Conservation (phyloP, 1,140 invertebrate genomes). For the Drosophila malerkotliana region DNA sequence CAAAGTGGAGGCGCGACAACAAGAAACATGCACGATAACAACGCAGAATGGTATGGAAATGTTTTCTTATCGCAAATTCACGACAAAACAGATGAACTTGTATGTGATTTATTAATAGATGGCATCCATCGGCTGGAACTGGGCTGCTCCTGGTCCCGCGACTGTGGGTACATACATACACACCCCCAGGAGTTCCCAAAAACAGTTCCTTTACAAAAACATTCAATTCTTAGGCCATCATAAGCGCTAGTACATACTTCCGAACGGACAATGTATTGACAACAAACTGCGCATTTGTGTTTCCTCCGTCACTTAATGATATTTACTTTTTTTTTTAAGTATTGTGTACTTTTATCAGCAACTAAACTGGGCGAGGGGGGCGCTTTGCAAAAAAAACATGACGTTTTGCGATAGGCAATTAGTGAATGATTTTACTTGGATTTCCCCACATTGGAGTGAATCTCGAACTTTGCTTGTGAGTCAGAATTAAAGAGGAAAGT, state of each 20-base stretch:
- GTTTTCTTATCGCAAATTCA: slow-evolving; percentile 22
- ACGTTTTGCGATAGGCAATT: neutral
- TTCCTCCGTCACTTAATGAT: slow-evolving; percentile 40
- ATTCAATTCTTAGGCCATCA: neutral
- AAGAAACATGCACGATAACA: slow-evolving; percentile 17
- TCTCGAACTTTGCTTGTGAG: slow-evolving; percentile 3
- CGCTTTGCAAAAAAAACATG: slow-evolving; percentile 1
- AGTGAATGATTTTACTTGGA: neutral
- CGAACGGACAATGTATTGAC: slow-evolving; percentile 15
- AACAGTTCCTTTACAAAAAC: slow-evolving; percentile 18
- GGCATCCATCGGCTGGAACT: neutral
- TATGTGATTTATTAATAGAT: neutral
- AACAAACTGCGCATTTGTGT: slow-evolving; percentile 63
- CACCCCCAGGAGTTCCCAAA: slow-evolving; percentile 8
- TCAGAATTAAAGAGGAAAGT: slow-evolving; percentile 3
- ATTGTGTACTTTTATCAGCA: slow-evolving; percentile 59
- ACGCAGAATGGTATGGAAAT: slow-evolving; percentile 12
- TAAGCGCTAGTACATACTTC: neutral
- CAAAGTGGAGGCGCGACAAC: slow-evolving; percentile 29
- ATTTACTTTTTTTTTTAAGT: slow-evolving; percentile 56
- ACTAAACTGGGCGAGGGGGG: slow-evolving; percentile 22
- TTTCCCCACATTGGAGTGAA: neutral
- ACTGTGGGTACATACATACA: slow-evolving; percentile 34
- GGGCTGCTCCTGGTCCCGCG: slow-evolving; percentile 13
- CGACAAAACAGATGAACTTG: neutral